Evolutionary conservation across 2,113 vertebrate species (phyloP).

Genomic region (Pterocles burchelli): DNA sequence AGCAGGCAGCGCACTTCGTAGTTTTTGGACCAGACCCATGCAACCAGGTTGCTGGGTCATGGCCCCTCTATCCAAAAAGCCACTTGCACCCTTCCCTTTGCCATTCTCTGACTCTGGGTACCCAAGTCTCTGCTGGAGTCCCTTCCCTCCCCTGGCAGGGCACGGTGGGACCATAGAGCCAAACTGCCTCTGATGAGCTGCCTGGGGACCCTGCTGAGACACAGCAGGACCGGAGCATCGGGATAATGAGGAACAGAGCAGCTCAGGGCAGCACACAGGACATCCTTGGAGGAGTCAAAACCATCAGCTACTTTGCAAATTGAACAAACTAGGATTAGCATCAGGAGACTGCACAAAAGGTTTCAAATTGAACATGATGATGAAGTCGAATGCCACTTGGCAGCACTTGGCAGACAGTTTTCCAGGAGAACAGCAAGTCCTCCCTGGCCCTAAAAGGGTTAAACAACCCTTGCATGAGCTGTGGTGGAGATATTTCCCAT

Average conservation of each 20-base stretch:
- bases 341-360: not conserved
- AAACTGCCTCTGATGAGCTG: not conserved
- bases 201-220: accelerated
- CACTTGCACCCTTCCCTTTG: not conserved
- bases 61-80: not conserved
- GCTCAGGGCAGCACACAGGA: not conserved
- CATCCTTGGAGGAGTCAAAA: not conserved
- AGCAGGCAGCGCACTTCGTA: not conserved
- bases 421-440: not conserved
- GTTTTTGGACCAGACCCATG: not conserved
- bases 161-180: not conserved
- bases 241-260: not conserved
- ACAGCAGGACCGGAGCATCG: not conserved
- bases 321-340: not conserved
- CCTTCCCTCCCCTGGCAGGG: not conserved
- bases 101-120: not conserved
- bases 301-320: not conserved
- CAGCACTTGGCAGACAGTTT: not conserved
- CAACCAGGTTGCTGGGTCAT: not conserved
- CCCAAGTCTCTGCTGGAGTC: not conserved
- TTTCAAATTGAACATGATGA: not conserved
- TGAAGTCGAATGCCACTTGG: not conserved
- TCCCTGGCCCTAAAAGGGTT: not conserved
- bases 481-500: not conserved
- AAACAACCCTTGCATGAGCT: not conserved